phyloP scores from a whole-genome alignment of 2,113 vertebrate genomes.

The Hassar affinis region DNA sequence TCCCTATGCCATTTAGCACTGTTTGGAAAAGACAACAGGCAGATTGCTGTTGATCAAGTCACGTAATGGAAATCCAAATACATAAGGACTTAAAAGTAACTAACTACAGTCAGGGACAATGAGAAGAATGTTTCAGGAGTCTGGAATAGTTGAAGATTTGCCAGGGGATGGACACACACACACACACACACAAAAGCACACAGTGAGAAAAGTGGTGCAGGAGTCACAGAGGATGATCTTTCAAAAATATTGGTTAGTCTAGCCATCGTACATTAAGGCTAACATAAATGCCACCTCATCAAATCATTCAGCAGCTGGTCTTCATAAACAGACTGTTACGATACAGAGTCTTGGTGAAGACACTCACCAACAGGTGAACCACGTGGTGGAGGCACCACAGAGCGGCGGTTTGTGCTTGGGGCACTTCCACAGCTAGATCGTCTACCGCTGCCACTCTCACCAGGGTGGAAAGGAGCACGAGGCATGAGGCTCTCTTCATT shows the following conservation, averaged over 20 bases:
- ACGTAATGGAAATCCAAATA: not conserved
- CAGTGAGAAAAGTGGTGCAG: too few species aligned
- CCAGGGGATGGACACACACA: not conserved
- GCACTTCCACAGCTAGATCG: constrained; percentile 59
- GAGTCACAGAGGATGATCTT: not conserved
- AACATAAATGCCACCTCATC: not conserved
- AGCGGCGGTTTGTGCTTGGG: constrained; percentile 70
- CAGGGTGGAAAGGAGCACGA: constrained; percentile 66
- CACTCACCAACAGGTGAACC: constrained; percentile 63
- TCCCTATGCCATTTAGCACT: not conserved
- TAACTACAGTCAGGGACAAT: not conserved
- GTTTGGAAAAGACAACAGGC: not conserved
- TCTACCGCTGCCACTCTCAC: constrained; percentile 71
- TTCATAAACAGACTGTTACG: not conserved
- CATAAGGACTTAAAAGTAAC: not conserved
- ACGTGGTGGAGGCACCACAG: constrained; percentile 78
- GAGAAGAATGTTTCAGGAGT: constrained; percentile 6
- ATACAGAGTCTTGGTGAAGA: not conserved
- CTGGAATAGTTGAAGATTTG: constrained; percentile 2
- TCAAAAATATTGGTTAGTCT: not conserved
- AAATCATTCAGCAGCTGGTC: not conserved
- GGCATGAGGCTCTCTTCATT: constrained; percentile 74
- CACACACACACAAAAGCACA: not conserved
- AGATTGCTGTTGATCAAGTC: constrained; percentile 3
- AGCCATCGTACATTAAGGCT: not conserved